Base-by-base conservation (phyloP, 1,140 invertebrate species). In the Brachionus manjavacas region DNA sequence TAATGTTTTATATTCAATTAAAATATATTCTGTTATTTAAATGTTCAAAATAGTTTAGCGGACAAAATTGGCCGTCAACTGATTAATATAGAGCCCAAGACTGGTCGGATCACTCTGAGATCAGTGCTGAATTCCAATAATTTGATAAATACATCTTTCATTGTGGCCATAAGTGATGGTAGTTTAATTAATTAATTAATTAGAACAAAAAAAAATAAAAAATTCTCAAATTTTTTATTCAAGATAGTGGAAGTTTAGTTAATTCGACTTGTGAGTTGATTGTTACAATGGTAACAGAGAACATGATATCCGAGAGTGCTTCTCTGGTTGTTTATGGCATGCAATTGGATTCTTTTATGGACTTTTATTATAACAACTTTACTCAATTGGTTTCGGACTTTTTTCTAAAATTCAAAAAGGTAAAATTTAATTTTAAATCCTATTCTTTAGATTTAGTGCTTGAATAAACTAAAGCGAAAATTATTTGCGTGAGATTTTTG, bases 271-370 rank as follows among this genome's bases (percentile, higher is more conserved):
- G 76, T 64, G 76, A 80, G 55, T 20, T 80, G 9, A 35, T 80
- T n/a, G 76, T 80, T 6, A 52, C 76, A 31, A 80, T 80, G 76
- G 25, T 80, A 16, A 80, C 41, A 31, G 76, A 80, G n/a, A 80
- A 80, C 7, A 60, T 80, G 55, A 35, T 80, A 23, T 55, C 46
- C 4, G 23, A 80, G 55, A 80, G 76, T 31, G 76, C 43, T 31
- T 52, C 76, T 35, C 25, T 80, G 16, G 28, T 31, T n/a, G 8
- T 80, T 9, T 9, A 52, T 31, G 49, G 55, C 25, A 28, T 80
- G 20, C 14, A 55, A 16, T 64, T 80, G 76, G 49, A 80, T 35
- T 25, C 46, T 2, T 80, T 80, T 80, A 31, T 80, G 35, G 9
- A 20, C n/a, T 20, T 16, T n/a, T 72, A 72, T 41, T 72, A 72